These are phyloP conservation scores for Vidua chalybeata DNA, from an alignment of 2,113 vertebrate genomes.

Conservation along the genomic window DNA sequence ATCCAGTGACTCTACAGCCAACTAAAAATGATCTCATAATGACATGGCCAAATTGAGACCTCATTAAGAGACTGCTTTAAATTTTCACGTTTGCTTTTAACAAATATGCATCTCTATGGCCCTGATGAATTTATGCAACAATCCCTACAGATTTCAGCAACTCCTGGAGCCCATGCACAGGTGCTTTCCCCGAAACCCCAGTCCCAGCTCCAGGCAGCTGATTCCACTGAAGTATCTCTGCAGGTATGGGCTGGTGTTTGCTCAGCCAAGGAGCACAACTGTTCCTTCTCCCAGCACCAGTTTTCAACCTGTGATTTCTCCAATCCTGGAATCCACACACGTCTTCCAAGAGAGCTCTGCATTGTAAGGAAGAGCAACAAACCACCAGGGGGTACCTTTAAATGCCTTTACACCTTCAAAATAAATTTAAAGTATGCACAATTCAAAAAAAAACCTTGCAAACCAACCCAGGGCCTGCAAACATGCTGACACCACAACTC, in stretches of 20 bases:
- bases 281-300: neutral
- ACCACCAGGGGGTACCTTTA: neutral
- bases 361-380: neutral
- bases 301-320: neutral
- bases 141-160: neutral
- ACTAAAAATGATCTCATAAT: neutral
- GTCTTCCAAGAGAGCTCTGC: neutral
- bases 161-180: neutral
- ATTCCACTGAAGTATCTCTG: neutral
- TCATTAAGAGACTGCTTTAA: neutral
- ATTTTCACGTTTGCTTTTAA: neutral
- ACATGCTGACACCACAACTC: rapidly evolving
- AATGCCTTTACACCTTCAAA: neutral
- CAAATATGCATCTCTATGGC: rapidly evolving
- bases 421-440: neutral
- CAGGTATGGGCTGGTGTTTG: neutral
- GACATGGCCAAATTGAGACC: neutral
- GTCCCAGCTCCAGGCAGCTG: neutral
- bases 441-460: neutral
- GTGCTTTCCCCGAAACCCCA: neutral
- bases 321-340: neutral
- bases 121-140: neutral
- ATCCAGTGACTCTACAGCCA: neutral
- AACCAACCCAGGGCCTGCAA: neutral
- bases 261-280: neutral